These are phyloP conservation scores for Podabrus alpinus DNA, from an alignment of 2,888 invertebrate species.

Conservation along the genomic window DNA sequence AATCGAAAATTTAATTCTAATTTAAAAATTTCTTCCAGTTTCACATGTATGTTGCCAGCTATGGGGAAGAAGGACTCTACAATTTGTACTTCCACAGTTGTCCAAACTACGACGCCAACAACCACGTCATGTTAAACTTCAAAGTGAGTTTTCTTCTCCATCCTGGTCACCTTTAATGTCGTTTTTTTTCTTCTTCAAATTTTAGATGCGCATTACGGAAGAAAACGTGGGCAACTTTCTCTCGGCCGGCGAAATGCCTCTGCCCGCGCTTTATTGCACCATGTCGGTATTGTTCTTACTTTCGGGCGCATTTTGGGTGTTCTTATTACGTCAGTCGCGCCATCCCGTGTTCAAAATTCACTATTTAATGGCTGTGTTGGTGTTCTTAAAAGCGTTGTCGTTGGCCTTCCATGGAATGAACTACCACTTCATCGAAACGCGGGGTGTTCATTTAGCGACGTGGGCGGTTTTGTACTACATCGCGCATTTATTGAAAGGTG, in stretches of 20 bases:
- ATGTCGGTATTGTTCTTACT: slow-evolving; percentile 88
- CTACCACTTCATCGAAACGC: slow-evolving; percentile 90
- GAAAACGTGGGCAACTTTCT: slow-evolving; percentile 88
- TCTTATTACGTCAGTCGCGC: slow-evolving; percentile 71
- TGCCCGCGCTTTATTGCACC: slow-evolving; percentile 90
- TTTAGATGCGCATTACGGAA: slow-evolving; percentile 82
- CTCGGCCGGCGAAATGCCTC: slow-evolving; percentile 95
- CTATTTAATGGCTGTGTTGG: slow-evolving; percentile 92
- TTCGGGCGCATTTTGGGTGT: slow-evolving; percentile 92
- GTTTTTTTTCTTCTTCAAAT: neutral
- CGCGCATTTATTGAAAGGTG: slow-evolving; percentile 78
- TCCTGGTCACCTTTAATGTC: neutral
- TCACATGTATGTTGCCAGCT: slow-evolving; percentile 73
- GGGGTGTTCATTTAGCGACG: slow-evolving; percentile 92
- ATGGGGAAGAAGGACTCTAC: slow-evolving; percentile 88
- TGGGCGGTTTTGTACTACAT: slow-evolving; percentile 98
- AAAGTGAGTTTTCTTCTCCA: slow-evolving; percentile 61
- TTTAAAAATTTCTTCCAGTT: slow-evolving; percentile 63
- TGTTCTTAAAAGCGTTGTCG: slow-evolving; percentile 89
- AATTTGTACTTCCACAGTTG: slow-evolving; percentile 96
- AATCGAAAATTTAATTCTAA: too few relatives aligned
- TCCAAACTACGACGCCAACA: slow-evolving; percentile 64
- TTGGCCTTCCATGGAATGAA: slow-evolving; percentile 94
- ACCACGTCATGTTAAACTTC: slow-evolving; percentile 66
- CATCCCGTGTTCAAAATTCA: slow-evolving; percentile 93